Conservation (phyloP, 1,140 invertebrate genomes). For the Heliothis virescens region DNA sequence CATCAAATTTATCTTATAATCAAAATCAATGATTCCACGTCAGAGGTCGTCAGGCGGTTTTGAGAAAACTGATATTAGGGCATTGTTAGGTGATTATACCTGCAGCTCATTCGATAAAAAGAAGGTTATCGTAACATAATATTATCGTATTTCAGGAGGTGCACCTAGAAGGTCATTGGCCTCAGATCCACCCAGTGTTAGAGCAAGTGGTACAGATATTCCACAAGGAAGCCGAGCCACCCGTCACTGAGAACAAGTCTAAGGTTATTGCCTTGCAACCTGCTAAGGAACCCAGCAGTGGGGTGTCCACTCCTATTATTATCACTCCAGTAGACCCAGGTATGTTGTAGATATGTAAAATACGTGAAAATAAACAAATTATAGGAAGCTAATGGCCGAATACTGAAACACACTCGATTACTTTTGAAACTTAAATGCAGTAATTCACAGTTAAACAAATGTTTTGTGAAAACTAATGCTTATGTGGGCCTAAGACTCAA, state of each 20-base stretch:
- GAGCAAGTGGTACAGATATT: slow-evolving; percentile 73
- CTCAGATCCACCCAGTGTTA: slow-evolving; percentile 68
- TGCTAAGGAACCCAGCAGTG: slow-evolving; percentile 29
- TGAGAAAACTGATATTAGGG: no score
- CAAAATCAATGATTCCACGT: no score
- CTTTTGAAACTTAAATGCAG: no score
- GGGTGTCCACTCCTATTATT: slow-evolving; percentile 51
- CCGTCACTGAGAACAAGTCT: background rate
- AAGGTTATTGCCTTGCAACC: background rate
- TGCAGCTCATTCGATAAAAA: no score
- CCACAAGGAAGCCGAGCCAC: slow-evolving; percentile 59
- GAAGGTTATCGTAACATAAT: background rate
- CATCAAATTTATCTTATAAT: no score
- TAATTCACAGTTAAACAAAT: no score
- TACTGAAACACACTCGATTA: no score
- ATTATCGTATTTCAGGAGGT: slow-evolving; percentile 65
- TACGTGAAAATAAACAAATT: no score
- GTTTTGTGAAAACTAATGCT: no score
- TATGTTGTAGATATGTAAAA: slow-evolving; percentile 16
- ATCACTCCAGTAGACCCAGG: slow-evolving; percentile 49
- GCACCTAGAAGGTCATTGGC: slow-evolving; percentile 76
- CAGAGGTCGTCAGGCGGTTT: background rate
- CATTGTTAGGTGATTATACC: no score
- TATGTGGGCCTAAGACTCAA: no score
- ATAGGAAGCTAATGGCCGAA: no score